Percentiles rank a stretch among this genome's conserved stretches.
phyloP scores from a whole-genome alignment of 2,888 invertebrate species.

The Cheilosia variabilis region DNA sequence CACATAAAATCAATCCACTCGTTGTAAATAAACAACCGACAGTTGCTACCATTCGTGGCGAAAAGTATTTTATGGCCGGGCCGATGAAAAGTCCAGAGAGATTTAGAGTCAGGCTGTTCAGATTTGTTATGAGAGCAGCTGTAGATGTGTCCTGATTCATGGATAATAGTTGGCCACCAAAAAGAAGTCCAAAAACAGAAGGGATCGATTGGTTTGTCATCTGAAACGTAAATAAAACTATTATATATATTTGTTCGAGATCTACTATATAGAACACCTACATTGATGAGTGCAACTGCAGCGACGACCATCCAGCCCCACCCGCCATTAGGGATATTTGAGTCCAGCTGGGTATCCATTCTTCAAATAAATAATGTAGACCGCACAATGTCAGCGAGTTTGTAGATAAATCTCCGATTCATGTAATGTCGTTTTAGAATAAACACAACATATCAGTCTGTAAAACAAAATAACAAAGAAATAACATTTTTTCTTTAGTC shows the following conservation, averaged over 20 bases:
- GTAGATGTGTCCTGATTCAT: constrained; percentile 88
- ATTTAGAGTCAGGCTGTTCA: constrained; percentile 85
- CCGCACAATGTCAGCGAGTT: too few relatives aligned
- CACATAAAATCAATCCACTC: constrained; percentile 85
- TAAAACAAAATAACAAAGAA: too few relatives aligned
- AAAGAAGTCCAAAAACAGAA: constrained; percentile 88
- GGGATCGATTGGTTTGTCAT: constrained; percentile 89
- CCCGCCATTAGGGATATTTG: constrained; percentile 87
- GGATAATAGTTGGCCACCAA: constrained; percentile 86
- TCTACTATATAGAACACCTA: constrained; percentile 82
- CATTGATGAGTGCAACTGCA: constrained; percentile 88
- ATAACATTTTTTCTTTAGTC: too few relatives aligned
- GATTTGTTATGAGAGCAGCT: constrained; percentile 88
- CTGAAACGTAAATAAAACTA: constrained; percentile 81
- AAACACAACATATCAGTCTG: too few relatives aligned
- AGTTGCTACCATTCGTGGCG: constrained; percentile 85
- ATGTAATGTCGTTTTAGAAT: neutral
- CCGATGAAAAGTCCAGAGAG: constrained; percentile 88
- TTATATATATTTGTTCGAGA: neutral
- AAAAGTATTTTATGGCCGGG: constrained; percentile 86
- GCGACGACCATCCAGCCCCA: constrained; percentile 90
- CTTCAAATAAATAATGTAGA: neutral
- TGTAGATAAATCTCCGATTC: too few relatives aligned
- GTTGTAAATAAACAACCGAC: constrained; percentile 85
- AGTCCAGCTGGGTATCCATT: constrained; percentile 48